Conservation (phyloP, 2,888 invertebrate species). For the Steinernema carpocapsae region DNA sequence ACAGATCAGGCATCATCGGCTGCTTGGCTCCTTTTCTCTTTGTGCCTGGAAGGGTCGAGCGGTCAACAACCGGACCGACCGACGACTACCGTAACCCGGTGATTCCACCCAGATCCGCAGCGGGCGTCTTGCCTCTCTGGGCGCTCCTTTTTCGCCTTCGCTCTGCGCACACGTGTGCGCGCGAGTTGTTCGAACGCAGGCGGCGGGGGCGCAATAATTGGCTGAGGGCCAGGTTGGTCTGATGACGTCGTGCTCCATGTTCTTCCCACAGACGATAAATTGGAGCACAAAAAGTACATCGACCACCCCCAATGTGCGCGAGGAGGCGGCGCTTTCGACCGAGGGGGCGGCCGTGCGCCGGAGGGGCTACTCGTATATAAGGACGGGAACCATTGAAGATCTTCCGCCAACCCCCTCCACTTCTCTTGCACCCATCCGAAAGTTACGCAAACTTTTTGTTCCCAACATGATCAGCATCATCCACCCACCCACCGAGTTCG, state of each 20-base stretch:
- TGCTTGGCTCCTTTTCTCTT: not conserved
- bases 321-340: not conserved
- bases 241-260: constrained; percentile 26
- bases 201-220: constrained; percentile 27
- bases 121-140: not conserved
- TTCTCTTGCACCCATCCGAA: constrained; percentile 16
- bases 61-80: constrained; percentile 22
- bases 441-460: constrained; percentile 23
- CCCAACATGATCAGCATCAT: constrained; percentile 56
- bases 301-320: constrained; percentile 32
- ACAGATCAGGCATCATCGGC: not conserved
- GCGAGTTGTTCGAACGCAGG: not conserved
- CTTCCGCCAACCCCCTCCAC: not conserved
- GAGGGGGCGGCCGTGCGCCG: not conserved
- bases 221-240: constrained; percentile 25
- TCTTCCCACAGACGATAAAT: constrained; percentile 22
- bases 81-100: constrained; percentile 3
- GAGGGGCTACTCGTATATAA: constrained; percentile 27
- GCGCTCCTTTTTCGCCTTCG: not conserved
- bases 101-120: not conserved
- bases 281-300: constrained; percentile 29
- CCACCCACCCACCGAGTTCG: constrained; percentile 52
- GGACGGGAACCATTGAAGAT: constrained; percentile 25
- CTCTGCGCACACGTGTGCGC: constrained; percentile 21
- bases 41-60: constrained; percentile 4